These are phyloP conservation scores for Phaetusa simplex DNA, from an alignment of 2,113 vertebrate genomes.

Conservation along the genomic window DNA sequence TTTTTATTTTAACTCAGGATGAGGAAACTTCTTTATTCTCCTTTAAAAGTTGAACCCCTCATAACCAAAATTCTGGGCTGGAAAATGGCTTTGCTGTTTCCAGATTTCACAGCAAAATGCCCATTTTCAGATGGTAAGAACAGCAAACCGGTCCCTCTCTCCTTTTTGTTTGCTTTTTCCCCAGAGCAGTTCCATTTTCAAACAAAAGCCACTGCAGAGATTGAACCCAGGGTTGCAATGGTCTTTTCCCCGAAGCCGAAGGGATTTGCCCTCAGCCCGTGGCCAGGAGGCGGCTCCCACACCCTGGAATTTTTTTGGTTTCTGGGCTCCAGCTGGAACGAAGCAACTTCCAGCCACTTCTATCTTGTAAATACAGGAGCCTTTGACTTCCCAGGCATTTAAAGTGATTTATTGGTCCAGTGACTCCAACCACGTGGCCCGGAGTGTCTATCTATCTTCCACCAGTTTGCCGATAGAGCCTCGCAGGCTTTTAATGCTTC, in stretches of 20 bases:
- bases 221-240: rapidly evolving
- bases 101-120: background rate
- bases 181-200: background rate
- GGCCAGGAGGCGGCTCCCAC: background rate
- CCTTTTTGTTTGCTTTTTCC: background rate
- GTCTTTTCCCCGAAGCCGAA: background rate
- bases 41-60: background rate
- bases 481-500: background rate
- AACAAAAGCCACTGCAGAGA: background rate
- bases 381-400: background rate
- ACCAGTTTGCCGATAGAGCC: background rate
- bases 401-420: background rate
- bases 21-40: background rate
- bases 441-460: background rate
- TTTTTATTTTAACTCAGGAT: background rate
- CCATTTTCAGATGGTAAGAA: background rate
- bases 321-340: background rate
- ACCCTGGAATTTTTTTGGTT: background rate
- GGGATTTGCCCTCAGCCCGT: background rate
- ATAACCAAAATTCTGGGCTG: background rate
- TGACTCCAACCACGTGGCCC: background rate
- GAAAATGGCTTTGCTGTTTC: background rate
- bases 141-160: background rate
- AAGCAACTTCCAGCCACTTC: background rate
- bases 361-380: background rate